Evolutionary conservation across 2,113 vertebrate genomes (phyloP), one percentile per base, ranked within the genome.

Genomic region (Eclectus roratus): DNA sequence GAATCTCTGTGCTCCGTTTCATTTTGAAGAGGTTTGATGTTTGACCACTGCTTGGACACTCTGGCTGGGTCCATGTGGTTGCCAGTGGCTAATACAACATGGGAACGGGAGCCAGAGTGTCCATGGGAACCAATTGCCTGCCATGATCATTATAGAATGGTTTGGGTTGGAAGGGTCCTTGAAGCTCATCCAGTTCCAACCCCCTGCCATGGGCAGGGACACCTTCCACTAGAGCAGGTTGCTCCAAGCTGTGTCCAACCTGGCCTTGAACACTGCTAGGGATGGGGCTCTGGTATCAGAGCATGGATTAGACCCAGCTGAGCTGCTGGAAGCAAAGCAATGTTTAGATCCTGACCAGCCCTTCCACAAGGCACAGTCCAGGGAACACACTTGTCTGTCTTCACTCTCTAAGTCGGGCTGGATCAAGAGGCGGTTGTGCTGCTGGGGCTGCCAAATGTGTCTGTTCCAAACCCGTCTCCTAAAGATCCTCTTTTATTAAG

Each of bases 31-130:
- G 47, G 12, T 49, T 53, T 80, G 68, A 83, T 53, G 58, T 69
- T 25, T 46, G 41, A 11, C 31, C 41, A 3, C 21, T 3, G 2
- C 39, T 70, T 24, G 29, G 46, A 17, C 60, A 17, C 23, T n/a
- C n/a, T 50, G 71, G 24, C 28, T 3, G 3, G 21, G n/a, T 24
- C 27, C 20, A 6, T 1, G 0, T 3, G 29, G 28, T 50, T 10
- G 5, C 46, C 13, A 2, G 0, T 16, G 82, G 58, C 46, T 66
- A 12, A 19, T 31, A 14, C 43, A 39, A 35, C 27, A 6, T 20
- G 5, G 1, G 1, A 24, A 23, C 0, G 0, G 21, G 9, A 80
- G 33, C 29, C 47, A 10, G 50, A 35, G 33, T 55, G 21, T 50
- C 49, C 52, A 33, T 39, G 63, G 58, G 63, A 93, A 33, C 55